Percentiles rank a stretch among this genome's conserved stretches.
These are phyloP conservation scores for Syrmaticus mikado DNA, from an alignment of 2,113 vertebrate species.

Conservation along the genomic window DNA sequence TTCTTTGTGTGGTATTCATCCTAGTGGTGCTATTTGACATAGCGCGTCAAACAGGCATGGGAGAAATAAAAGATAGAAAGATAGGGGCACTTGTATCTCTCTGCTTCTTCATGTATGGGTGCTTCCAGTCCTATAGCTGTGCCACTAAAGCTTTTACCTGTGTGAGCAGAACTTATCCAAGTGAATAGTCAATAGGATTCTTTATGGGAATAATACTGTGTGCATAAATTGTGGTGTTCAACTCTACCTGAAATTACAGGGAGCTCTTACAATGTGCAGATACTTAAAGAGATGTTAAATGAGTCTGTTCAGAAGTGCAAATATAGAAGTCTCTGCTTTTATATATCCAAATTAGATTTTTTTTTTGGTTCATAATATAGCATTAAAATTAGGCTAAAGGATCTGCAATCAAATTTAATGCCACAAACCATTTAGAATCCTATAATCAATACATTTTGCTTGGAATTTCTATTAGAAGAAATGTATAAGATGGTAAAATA, in stretches of 20 bases:
- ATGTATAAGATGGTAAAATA: slow-evolving; percentile 73
- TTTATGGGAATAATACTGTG: neutral
- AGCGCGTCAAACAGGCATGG: neutral
- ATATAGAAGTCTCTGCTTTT: neutral
- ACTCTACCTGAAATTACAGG: neutral
- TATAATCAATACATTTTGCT: slow-evolving; percentile 58
- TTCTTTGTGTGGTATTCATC: slow-evolving; percentile 4
- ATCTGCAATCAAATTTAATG: slow-evolving; percentile 11
- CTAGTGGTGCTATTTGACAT: neutral
- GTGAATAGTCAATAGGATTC: neutral
- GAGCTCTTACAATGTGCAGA: neutral
- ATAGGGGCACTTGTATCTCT: neutral
- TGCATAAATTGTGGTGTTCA: neutral
- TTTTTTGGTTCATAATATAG: slow-evolving; percentile 14
- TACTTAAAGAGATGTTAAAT: neutral
- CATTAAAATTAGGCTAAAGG: slow-evolving; percentile 11
- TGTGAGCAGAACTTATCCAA: neutral
- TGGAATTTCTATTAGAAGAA: slow-evolving; percentile 70
- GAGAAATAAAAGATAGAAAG: slow-evolving; percentile 7
- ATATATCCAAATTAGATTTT: neutral
- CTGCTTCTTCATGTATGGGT: neutral
- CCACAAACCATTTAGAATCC: neutral
- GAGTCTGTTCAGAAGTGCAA: neutral
- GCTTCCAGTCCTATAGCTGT: neutral
- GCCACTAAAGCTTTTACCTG: slow-evolving; percentile 7